A percentile compares a stretch with the other conserved stretches of the same genome.
Evolutionary conservation across 2,888 invertebrate species (phyloP).

Genomic region (Xestia xanthographa): DNA sequence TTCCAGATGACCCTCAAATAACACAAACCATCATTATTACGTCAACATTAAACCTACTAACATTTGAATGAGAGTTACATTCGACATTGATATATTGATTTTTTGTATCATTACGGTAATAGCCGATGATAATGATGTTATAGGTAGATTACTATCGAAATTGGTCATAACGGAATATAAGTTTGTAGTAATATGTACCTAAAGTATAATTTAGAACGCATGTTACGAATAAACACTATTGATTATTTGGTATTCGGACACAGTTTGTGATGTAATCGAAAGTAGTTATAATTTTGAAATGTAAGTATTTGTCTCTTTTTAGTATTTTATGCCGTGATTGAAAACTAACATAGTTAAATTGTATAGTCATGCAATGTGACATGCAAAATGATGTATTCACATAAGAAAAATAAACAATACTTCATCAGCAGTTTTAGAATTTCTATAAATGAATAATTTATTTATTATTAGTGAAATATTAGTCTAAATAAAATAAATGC

Average conservation of each 20-base stretch:
- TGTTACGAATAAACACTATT: not conserved
- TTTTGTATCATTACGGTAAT: slow-evolving; percentile 27
- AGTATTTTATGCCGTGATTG: not conserved
- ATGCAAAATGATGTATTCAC: no score
- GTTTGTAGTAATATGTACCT: not conserved
- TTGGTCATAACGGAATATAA: not conserved
- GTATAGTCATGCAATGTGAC: no score
- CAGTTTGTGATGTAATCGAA: not conserved
- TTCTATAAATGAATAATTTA: no score
- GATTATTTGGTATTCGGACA: not conserved
- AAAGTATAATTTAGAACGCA: not conserved
- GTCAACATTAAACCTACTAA: slow-evolving; percentile 5
- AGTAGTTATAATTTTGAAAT: not conserved
- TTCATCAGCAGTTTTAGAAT: no score
- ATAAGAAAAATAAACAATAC: no score
- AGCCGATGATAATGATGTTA: slow-evolving; percentile 5
- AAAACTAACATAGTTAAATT: no score
- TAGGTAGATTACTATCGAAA: slow-evolving; percentile 12
- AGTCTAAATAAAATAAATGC: no score
- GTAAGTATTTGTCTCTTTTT: not conserved
- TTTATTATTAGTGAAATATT: no score
- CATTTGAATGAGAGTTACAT: slow-evolving; percentile 2
- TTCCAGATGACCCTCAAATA: not conserved
- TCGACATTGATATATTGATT: slow-evolving; percentile 33
- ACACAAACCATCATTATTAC: slow-evolving; percentile 22